A percentile compares a stretch with the other conserved stretches of the same genome.
phyloP scores from a whole-genome alignment of 2,113 vertebrate species.

The Trematocara macrostoma region DNA sequence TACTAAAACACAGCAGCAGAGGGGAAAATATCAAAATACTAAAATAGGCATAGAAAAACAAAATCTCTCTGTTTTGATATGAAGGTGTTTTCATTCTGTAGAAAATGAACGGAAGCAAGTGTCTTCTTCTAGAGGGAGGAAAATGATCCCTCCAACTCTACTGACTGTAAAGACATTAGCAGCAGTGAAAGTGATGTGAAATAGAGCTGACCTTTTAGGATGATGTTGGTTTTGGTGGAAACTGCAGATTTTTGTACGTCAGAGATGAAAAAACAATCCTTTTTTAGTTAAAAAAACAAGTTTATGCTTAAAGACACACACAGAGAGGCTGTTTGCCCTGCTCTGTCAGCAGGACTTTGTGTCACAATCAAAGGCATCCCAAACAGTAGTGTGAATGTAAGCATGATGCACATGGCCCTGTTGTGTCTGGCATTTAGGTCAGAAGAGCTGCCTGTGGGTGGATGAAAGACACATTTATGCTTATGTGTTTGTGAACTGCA shows the following conservation, averaged over 20 bases:
- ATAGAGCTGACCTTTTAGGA: background rate
- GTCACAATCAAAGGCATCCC: slow-evolving; percentile 45
- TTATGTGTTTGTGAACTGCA: background rate
- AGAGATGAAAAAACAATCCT: background rate
- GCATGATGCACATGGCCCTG: slow-evolving; percentile 46
- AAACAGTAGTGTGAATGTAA: slow-evolving; percentile 54
- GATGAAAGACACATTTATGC: background rate
- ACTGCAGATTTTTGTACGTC: background rate
- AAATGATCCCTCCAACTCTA: background rate
- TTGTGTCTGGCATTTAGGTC: slow-evolving; percentile 58
- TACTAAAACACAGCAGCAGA: background rate
- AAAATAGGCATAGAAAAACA: background rate
- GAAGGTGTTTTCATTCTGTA: background rate
- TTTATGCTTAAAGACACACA: background rate
- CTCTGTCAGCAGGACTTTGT: slow-evolving; percentile 24
- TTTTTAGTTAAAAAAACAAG: background rate
- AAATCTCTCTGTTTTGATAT: background rate
- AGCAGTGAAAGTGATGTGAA: background rate
- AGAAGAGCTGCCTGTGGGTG: slow-evolving; percentile 22
- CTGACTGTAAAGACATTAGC: background rate
- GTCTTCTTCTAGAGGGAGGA: background rate
- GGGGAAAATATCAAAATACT: background rate
- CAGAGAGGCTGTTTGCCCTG: background rate
- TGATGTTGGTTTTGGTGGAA: background rate
- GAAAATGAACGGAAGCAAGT: background rate